Conservation (phyloP, 2,888 invertebrate genomes). For the Laothoe populi region DNA sequence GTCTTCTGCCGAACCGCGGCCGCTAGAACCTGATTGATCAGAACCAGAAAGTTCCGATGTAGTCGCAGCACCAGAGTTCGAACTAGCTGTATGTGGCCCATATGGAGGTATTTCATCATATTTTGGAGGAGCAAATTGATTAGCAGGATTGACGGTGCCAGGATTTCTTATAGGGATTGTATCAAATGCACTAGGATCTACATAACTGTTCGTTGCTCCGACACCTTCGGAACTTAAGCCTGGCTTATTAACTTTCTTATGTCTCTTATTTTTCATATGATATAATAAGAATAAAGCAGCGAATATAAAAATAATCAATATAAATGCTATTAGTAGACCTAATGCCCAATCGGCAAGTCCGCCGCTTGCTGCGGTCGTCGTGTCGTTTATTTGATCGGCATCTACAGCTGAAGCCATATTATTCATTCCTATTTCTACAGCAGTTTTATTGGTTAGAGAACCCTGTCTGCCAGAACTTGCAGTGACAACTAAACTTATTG, state of each 20-base stretch:
- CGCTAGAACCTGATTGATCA: conserved; percentile 97
- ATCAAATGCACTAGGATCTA: conserved; percentile 95
- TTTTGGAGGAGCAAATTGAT: conserved; percentile 94
- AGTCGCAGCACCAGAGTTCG: conserved; percentile 91
- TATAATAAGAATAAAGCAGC: conserved; percentile 94
- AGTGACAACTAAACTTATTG: conserved; percentile 92
- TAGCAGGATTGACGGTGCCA: conserved; percentile 77
- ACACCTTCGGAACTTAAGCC: conserved; percentile 90
- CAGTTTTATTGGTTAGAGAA: conserved; percentile 93
- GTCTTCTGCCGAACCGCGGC: conserved; percentile 97
- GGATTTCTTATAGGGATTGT: conserved; percentile 93
- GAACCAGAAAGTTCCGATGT: conserved; percentile 97
- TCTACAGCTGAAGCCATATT: conserved; percentile 85
- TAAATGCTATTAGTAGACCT: conserved; percentile 92
- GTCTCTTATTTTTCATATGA: conserved; percentile 92
- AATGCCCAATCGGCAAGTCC: conserved; percentile 95
- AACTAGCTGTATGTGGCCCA: conserved; percentile 90
- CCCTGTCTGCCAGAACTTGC: conserved; percentile 96
- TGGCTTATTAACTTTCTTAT: conserved; percentile 91
- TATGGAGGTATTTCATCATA: conserved; percentile 96
- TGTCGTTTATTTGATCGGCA: conserved; percentile 68
- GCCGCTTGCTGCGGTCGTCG: conserved; percentile 86
- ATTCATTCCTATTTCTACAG: conserved; percentile 92
- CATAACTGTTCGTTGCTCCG: conserved; percentile 92
- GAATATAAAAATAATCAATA: conserved; percentile 92